These are phyloP conservation scores for Ommatoiulus sabulosus DNA, from an alignment of 2,888 invertebrate species.

Conservation along the genomic window DNA sequence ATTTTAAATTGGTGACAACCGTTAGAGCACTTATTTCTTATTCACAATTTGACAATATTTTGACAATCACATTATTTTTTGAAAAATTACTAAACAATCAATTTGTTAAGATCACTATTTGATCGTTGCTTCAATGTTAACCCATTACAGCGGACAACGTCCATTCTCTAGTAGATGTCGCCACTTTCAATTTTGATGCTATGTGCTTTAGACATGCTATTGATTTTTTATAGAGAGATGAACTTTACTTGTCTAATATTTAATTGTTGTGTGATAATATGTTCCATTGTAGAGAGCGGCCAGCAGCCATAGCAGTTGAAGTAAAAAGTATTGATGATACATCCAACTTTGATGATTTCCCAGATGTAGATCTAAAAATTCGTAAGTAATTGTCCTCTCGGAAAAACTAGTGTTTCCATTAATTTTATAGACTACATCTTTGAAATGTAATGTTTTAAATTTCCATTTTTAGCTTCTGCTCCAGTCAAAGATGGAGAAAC, in stretches of 20 bases:
- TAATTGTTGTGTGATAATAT: slow-evolving; percentile 47
- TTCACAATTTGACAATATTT: too few relatives aligned
- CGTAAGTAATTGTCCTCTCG: slow-evolving; percentile 76
- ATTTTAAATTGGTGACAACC: too few relatives aligned
- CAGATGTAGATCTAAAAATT: slow-evolving; percentile 98
- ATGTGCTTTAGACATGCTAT: not conserved
- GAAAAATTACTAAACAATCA: not conserved
- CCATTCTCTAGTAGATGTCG: not conserved
- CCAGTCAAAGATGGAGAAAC: slow-evolving; percentile 89
- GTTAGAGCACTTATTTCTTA: too few relatives aligned
- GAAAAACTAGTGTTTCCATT: not conserved
- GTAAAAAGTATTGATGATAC: slow-evolving; percentile 99
- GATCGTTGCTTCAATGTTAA: too few relatives aligned
- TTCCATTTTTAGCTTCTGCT: slow-evolving; percentile 81
- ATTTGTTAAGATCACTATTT: not conserved
- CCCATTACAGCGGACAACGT: not conserved
- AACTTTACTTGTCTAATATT: not conserved
- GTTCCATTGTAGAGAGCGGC: slow-evolving; percentile 79
- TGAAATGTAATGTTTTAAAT: not conserved
- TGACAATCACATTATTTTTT: too few relatives aligned
- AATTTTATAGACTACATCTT: too few relatives aligned
- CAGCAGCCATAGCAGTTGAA: slow-evolving; percentile 97
- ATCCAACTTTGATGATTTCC: slow-evolving; percentile 99
- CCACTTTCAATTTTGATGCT: not conserved
- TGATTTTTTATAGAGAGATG: too few relatives aligned